These are phyloP conservation scores for Gila robusta DNA, from an alignment of 2,797 vertebrate genomes.

Conservation along the genomic window DNA sequence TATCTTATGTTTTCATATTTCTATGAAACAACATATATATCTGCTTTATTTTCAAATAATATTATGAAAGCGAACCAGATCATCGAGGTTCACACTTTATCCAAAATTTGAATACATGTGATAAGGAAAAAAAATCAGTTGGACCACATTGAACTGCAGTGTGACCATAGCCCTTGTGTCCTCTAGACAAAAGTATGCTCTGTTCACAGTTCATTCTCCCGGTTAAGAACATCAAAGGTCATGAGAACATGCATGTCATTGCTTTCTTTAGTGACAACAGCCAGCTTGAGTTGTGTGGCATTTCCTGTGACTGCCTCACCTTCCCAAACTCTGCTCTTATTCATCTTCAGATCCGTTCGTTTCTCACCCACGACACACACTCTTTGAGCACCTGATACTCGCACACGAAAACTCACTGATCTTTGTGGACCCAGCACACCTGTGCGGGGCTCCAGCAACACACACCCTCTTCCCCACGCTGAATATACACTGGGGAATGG, in stretches of 20 bases:
- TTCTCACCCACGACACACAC: conserved; percentile 77
- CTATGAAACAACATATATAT: not conserved
- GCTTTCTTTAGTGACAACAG: conserved; percentile 67
- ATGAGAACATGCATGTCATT: conserved; percentile 79
- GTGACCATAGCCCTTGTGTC: not conserved
- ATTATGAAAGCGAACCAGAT: not conserved
- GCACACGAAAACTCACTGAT: conserved; percentile 81
- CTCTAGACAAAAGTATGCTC: not conserved
- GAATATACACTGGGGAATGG: conserved; percentile 81
- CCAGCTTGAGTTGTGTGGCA: conserved; percentile 74
- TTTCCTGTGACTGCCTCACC: conserved; percentile 73
- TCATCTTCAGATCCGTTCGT: conserved; percentile 74
- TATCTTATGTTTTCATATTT: not conserved
- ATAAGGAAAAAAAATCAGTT: not conserved
- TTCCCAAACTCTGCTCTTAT: conserved; percentile 81
- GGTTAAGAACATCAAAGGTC: conserved; percentile 77
- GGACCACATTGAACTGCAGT: not conserved
- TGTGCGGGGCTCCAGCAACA: conserved; percentile 81
- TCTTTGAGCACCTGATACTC: conserved; percentile 75
- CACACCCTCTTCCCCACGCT: conserved; percentile 80
- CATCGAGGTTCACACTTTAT: not conserved
- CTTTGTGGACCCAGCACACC: conserved; percentile 76
- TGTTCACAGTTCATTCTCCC: conserved; percentile 63
- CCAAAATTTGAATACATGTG: not conserved
- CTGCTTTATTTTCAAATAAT: not conserved